Evolutionary conservation across 2,113 vertebrate genomes (phyloP).

Genomic region (Seriola rivoliana): DNA sequence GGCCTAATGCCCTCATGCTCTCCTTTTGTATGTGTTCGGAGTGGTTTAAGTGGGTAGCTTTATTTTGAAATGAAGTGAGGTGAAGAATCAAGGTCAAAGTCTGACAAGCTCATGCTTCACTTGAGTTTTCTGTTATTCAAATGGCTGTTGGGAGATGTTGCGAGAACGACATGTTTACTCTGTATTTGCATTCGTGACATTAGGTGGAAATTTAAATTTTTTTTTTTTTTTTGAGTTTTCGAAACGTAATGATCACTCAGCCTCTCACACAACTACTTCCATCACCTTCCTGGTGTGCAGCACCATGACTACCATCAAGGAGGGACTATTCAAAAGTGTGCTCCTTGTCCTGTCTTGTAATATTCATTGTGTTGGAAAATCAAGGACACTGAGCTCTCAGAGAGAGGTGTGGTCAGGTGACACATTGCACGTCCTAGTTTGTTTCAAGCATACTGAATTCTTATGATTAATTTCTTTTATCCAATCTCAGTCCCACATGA

Average conservation of each 20-base stretch:
- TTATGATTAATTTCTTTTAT: background rate
- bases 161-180: no score
- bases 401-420: background rate
- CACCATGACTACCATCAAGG: background rate
- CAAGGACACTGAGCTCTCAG: background rate
- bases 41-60: conserved; percentile 1
- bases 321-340: background rate
- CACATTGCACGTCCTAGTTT: conserved; percentile 19
- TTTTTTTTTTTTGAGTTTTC: no score
- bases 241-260: no score
- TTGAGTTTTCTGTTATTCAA: background rate
- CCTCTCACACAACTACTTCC: no score
- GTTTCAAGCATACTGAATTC: background rate
- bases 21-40: background rate
- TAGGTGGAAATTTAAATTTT: no score
- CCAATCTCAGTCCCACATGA: background rate
- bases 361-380: background rate
- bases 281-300: background rate
- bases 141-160: no score
- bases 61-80: background rate
- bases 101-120: background rate
- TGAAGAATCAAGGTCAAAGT: conserved; percentile 12
- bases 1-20: conserved; percentile 27
- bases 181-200: no score
- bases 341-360: background rate